Conservation (phyloP, 2,113 vertebrate genomes). For the Pangasianodon gigas region DNA sequence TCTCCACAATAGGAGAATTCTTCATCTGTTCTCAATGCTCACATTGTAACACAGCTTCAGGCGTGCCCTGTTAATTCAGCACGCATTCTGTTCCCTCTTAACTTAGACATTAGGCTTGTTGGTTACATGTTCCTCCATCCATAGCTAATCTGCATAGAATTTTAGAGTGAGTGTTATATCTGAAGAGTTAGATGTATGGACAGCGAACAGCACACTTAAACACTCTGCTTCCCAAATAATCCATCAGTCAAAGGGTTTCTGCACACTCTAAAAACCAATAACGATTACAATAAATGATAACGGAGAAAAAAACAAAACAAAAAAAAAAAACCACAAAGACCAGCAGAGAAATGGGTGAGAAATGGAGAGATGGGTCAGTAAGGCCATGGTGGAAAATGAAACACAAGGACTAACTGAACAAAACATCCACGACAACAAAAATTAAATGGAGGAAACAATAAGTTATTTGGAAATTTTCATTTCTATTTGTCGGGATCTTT, state of each 20-base stretch:
- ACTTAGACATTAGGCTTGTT: slow-evolving; percentile 22
- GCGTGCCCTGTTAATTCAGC: not conserved
- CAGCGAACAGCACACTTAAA: slow-evolving; percentile 41
- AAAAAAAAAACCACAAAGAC: slow-evolving; percentile 25
- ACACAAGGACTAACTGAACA: slow-evolving; percentile 54
- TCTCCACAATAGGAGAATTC: slow-evolving; percentile 45
- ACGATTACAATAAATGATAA: slow-evolving; percentile 15
- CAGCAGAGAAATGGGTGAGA: slow-evolving; percentile 29
- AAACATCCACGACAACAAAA: slow-evolving; percentile 52
- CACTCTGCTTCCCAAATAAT: slow-evolving; percentile 39
- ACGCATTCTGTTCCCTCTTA: not conserved
- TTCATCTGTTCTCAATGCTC: not conserved
- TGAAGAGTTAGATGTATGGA: slow-evolving; percentile 32
- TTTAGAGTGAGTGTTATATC: slow-evolving; percentile 16
- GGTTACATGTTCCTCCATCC: not conserved
- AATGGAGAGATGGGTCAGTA: slow-evolving; percentile 52
- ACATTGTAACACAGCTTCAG: slow-evolving; percentile 8
- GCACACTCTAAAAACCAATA: slow-evolving; percentile 42
- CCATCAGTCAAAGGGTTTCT: slow-evolving; percentile 28
- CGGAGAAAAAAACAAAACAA: not conserved
- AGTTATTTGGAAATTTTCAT: slow-evolving; percentile 25
- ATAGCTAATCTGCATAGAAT: slow-evolving; percentile 45
- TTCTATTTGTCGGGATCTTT: slow-evolving; percentile 26
- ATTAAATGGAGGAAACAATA: slow-evolving; percentile 13
- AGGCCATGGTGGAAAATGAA: slow-evolving; percentile 65